These are phyloP conservation scores for Zoroaster sp. DNA, from an alignment of 53 echinoderm and acorn worm species.

Conservation along the genomic window DNA sequence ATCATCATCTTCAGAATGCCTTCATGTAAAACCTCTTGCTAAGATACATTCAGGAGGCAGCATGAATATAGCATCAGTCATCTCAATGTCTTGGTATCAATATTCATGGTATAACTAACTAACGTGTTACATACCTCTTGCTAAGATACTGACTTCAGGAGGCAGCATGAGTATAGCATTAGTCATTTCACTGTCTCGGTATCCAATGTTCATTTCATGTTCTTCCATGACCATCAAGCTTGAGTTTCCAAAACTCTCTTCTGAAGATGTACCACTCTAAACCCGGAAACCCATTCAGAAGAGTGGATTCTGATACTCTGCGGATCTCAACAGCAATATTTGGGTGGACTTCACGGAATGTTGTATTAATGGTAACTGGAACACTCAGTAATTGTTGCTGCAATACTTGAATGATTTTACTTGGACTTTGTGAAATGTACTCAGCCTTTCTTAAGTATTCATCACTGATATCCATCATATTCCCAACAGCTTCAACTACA, in stretches of 20 bases:
- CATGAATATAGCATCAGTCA: not conserved
- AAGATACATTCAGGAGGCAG: not conserved
- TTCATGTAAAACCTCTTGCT: not conserved
- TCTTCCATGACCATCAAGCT: conserved; percentile 19
- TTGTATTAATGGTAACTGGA: not conserved
- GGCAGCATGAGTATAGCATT: conserved; percentile 47
- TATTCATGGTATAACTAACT: not conserved
- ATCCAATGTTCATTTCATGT: not conserved
- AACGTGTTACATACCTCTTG: not conserved
- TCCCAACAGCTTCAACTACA: conserved; percentile 55
- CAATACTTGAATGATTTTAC: conserved; percentile 35
- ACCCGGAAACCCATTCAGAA: conserved; percentile 23
- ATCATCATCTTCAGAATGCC: not conserved
- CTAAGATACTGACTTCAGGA: conserved; percentile 40
- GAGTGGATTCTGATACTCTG: not conserved
- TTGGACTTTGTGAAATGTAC: conserved; percentile 11
- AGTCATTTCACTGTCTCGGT: not conserved
- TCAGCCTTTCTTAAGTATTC: conserved; percentile 46
- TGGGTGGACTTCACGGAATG: conserved; percentile 15
- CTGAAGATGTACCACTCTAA: not conserved
- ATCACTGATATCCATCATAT: conserved; percentile 17
- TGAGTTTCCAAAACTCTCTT: not conserved
- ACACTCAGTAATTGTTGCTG: conserved; percentile 58
- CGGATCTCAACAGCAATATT: conserved; percentile 66
- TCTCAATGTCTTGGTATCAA: not conserved